Conservation (phyloP, 2,113 vertebrate species). For the Sinocyclocheilus maitianheensis region DNA sequence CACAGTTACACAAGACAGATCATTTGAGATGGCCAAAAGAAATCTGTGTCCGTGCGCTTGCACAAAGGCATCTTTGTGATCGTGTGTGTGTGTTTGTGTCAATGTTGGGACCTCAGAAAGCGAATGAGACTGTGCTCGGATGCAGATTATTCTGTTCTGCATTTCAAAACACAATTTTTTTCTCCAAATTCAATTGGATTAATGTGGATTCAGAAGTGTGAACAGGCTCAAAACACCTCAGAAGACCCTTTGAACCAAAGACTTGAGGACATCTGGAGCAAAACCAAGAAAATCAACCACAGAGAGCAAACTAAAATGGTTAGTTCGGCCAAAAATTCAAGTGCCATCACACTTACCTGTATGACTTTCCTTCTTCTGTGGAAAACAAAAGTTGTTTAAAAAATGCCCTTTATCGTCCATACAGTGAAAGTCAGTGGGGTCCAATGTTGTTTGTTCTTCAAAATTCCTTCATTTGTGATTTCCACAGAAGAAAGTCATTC, state of each 20-base stretch:
- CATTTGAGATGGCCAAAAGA: conserved; percentile 59
- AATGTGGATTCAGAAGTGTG: conserved; percentile 60
- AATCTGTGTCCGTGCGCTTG: conserved; percentile 17
- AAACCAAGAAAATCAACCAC: not conserved
- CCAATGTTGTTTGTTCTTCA: not conserved
- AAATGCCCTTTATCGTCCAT: not conserved
- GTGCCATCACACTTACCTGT: not conserved
- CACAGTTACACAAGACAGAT: conserved; percentile 52
- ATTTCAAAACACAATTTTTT: conserved; percentile 54
- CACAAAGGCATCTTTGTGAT: conserved; percentile 42
- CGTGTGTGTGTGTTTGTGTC: not conserved
- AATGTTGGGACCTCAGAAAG: not conserved
- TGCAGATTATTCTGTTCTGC: conserved; percentile 4
- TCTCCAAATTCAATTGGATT: conserved; percentile 55
- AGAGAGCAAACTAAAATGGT: not conserved
- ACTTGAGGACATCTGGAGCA: not conserved
- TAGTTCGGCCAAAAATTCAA: not conserved
- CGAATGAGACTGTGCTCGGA: not conserved
- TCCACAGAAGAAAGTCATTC: not conserved
- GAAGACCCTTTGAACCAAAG: not conserved
- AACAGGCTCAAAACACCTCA: conserved; percentile 1
- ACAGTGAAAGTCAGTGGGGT: not conserved
- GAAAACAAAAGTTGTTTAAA: no score
- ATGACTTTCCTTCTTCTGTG: no score
- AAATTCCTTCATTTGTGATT: not conserved